Percentiles rank a stretch among this genome's conserved stretches.
These are phyloP conservation scores for Ryuthela nishihirai DNA, from an alignment of 2,888 invertebrate species.

Conservation along the genomic window DNA sequence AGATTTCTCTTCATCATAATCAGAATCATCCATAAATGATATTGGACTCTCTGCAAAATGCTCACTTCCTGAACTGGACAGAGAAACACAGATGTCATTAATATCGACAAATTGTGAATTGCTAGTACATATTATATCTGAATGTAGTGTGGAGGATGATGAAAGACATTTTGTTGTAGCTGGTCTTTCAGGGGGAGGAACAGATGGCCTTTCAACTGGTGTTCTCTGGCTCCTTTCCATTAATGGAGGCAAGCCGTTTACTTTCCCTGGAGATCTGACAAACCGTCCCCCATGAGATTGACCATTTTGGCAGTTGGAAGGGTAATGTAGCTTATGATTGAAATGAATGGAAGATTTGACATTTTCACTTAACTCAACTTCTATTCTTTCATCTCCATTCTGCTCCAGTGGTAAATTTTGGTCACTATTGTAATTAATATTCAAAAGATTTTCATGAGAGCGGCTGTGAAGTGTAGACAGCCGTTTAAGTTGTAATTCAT, in stretches of 20 bases:
- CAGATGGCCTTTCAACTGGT: constrained; percentile 26
- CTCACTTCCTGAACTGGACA: constrained; percentile 21
- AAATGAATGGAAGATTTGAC: too few relatives aligned
- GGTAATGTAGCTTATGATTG: too few relatives aligned
- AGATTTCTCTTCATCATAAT: constrained; percentile 11
- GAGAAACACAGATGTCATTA: constrained; percentile 22
- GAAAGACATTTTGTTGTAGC: constrained; percentile 3
- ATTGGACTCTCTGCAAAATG: constrained; percentile 21
- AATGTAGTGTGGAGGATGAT: constrained; percentile 2
- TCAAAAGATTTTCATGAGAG: constrained; percentile 24
- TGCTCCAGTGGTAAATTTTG: too few relatives aligned
- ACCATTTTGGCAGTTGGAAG: too few relatives aligned
- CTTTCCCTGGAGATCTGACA: too few relatives aligned
- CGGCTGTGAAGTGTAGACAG: constrained; percentile 4
- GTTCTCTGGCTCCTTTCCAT: constrained; percentile 4
- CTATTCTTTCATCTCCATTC: too few relatives aligned
- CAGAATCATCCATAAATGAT: constrained; percentile 35
- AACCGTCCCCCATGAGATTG: too few relatives aligned
- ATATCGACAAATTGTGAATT: constrained; percentile 3
- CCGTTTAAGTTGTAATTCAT: too few relatives aligned
- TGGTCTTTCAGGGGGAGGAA: constrained; percentile 39
- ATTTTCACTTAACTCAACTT: too few relatives aligned
- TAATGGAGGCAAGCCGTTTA: constrained; percentile 4
- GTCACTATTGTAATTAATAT: background rate
- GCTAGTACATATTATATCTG: too few relatives aligned